phyloP scores from a whole-genome alignment of 2,113 vertebrate genomes.

The Datnioides undecimradiatus region DNA sequence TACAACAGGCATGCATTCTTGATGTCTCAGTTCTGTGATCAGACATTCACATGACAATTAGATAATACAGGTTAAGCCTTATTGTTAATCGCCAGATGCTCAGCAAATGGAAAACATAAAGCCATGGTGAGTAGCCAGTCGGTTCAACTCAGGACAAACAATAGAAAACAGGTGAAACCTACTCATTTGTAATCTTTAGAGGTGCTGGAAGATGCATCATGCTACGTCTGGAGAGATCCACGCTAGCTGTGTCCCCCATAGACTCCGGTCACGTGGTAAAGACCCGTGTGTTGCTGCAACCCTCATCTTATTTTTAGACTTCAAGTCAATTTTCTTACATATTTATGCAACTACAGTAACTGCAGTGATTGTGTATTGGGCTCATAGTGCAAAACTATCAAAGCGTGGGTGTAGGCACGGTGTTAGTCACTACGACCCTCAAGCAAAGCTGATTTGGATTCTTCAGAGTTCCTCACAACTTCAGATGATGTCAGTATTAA shows the following conservation, averaged over 20 bases:
- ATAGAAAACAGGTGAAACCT: too few relatives aligned
- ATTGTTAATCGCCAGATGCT: too few relatives aligned
- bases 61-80: neutral
- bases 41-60: neutral
- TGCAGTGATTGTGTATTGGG: neutral
- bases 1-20: neutral
- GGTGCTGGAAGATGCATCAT: too few relatives aligned
- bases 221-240: too few relatives aligned
- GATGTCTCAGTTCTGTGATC: neutral
- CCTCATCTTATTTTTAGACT: neutral
- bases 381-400: neutral
- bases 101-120: too few relatives aligned
- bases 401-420: neutral
- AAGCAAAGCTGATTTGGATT: too few relatives aligned
- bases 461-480: neutral
- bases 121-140: too few relatives aligned
- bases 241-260: too few relatives aligned
- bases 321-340: neutral
- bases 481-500: neutral
- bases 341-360: neutral
- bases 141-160: too few relatives aligned
- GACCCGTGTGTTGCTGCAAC: neutral
- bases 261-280: too few relatives aligned
- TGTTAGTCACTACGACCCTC: neutral
- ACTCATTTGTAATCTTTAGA: too few relatives aligned